Evolutionary conservation across 2,113 vertebrate genomes (phyloP).

Genomic region (Notarius lentiginosus): DNA sequence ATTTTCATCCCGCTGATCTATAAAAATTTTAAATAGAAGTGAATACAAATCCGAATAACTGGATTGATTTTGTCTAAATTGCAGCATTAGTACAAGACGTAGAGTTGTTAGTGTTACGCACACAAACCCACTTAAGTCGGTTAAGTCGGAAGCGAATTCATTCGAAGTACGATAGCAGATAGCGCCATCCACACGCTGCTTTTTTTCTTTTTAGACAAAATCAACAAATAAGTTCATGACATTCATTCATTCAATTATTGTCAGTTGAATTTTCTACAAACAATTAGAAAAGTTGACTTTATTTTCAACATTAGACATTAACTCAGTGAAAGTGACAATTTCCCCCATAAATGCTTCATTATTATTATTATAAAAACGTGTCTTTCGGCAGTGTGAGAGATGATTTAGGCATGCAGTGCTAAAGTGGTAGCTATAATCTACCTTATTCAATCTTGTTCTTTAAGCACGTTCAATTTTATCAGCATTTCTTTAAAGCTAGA

Average conservation of each 20-base stretch:
- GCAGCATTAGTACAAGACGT: background rate
- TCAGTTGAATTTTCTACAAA: background rate
- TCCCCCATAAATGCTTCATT: background rate
- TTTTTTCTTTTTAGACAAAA: constrained; percentile 19
- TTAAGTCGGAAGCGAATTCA: background rate
- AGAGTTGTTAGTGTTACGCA: background rate
- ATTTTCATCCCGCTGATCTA: background rate
- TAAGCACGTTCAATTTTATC: background rate
- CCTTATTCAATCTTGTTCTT: background rate
- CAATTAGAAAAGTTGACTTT: background rate
- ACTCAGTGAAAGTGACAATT: background rate
- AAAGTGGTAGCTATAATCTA: background rate
- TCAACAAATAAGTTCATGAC: background rate
- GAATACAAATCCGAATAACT: background rate
- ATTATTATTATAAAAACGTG: background rate
- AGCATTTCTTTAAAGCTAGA: background rate
- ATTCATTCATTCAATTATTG: background rate
- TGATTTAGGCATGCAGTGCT: background rate
- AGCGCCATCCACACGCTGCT: background rate
- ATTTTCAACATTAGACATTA: background rate
- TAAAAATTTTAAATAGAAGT: background rate
- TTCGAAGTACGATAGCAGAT: background rate
- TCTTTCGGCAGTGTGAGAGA: background rate
- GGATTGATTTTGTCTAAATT: constrained; percentile 2
- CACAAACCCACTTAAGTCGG: background rate